Evolutionary conservation across 53 echinoderm and acorn worm genomes (phyloP).

Genomic region (Echinometra lucunter): DNA sequence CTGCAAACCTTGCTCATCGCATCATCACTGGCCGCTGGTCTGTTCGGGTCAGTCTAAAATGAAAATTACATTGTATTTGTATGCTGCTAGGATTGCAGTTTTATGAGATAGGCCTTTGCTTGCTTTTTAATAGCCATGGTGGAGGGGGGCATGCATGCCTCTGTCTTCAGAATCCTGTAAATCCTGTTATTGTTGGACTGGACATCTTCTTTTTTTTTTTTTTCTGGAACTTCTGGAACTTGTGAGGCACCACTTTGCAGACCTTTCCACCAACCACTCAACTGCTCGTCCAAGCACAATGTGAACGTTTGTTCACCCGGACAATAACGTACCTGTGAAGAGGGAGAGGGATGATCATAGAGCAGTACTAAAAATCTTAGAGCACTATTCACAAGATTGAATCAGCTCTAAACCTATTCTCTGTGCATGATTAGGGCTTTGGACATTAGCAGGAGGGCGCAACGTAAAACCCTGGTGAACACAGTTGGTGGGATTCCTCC

Average conservation of each 20-base stretch:
- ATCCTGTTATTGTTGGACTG: neutral
- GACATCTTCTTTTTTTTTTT: no score
- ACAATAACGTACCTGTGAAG: neutral
- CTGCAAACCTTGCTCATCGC: neutral
- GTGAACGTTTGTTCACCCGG: neutral
- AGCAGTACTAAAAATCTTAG: conserved; percentile 10
- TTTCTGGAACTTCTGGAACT: conserved; percentile 26
- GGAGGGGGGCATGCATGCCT: neutral
- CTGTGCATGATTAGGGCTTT: conserved; percentile 10
- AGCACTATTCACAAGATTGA: conserved; percentile 15
- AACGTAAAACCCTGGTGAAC: neutral
- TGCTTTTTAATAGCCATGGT: neutral
- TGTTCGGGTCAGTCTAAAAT: neutral
- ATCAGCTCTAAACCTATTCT: conserved; percentile 54
- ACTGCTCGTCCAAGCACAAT: neutral
- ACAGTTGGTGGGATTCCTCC: conserved; percentile 51
- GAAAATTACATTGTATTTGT: neutral
- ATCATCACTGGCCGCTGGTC: neutral
- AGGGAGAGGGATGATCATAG: neutral
- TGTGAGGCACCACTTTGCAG: neutral
- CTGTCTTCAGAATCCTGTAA: neutral
- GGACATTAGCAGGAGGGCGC: conserved; percentile 41
- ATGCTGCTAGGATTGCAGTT: neutral
- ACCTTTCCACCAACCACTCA: neutral
- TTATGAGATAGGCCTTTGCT: neutral